Conservation (phyloP, 2,113 vertebrate species). For the Anarrhichthys ocellatus region DNA sequence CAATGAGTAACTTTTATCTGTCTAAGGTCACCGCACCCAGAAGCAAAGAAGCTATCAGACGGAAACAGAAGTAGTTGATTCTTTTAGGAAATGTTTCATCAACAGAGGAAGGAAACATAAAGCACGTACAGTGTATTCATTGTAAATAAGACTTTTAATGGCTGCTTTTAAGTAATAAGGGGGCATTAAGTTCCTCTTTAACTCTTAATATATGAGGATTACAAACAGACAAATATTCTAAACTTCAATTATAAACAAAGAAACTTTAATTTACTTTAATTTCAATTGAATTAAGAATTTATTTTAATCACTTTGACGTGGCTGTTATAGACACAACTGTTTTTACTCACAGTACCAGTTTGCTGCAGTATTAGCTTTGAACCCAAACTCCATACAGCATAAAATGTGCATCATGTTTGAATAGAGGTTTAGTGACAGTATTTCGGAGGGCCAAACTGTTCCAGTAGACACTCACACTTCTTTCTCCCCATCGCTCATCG, state of each 20-base stretch:
- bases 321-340: not conserved
- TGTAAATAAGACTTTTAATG: not conserved
- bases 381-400: not conserved
- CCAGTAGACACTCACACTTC: not conserved
- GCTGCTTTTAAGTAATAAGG: not conserved
- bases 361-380: not conserved
- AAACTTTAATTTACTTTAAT: not conserved
- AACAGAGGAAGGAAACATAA: not conserved
- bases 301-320: not conserved
- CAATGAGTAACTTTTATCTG: slow-evolving; percentile 18
- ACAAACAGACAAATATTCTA: not conserved
- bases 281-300: not conserved
- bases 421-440: not conserved
- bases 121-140: not conserved
- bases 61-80: not conserved
- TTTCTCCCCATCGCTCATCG: not conserved
- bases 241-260: not conserved
- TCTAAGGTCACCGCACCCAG: not conserved
- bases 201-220: not conserved
- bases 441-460: not conserved
- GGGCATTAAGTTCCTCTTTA: not conserved
- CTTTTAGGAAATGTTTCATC: not conserved
- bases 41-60: not conserved
- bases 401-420: not conserved
- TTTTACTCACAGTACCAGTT: not conserved